Evolutionary conservation across 2,113 vertebrate genomes (phyloP).

Genomic region (Mesocricetus auratus): DNA sequence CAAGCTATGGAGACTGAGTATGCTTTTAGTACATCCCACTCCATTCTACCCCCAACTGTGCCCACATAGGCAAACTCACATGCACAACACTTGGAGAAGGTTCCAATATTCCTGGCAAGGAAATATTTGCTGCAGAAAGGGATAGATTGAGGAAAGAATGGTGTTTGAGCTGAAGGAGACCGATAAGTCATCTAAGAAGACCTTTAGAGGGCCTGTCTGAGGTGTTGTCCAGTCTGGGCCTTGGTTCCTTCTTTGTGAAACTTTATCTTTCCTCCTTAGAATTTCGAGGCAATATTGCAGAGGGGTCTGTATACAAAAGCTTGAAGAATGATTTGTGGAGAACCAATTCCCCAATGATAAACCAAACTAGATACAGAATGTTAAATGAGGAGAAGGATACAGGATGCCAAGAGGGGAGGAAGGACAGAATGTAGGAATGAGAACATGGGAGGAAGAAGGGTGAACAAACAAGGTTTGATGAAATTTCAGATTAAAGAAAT

Average conservation of each 20-base stretch:
- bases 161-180: neutral
- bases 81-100: neutral
- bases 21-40: neutral
- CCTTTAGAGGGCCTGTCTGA: neutral
- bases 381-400: neutral
- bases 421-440: neutral
- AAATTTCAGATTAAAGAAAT: neutral
- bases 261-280: neutral
- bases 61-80: neutral
- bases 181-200: neutral
- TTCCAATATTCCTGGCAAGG: neutral
- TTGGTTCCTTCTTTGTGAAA: neutral
- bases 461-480: neutral
- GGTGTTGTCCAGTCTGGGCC: neutral
- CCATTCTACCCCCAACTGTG: neutral
- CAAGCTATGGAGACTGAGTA: neutral
- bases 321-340: neutral
- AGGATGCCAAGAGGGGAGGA: neutral
- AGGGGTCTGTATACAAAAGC: neutral
- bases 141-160: neutral
- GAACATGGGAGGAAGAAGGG: neutral
- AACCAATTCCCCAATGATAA: neutral
- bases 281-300: neutral
- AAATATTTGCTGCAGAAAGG: neutral
- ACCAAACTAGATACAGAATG: neutral